A percentile compares a stretch with the other conserved stretches of the same genome.
Conservation (phyloP, 2,113 vertebrate genomes). For the Pygoscelis adeliae region DNA sequence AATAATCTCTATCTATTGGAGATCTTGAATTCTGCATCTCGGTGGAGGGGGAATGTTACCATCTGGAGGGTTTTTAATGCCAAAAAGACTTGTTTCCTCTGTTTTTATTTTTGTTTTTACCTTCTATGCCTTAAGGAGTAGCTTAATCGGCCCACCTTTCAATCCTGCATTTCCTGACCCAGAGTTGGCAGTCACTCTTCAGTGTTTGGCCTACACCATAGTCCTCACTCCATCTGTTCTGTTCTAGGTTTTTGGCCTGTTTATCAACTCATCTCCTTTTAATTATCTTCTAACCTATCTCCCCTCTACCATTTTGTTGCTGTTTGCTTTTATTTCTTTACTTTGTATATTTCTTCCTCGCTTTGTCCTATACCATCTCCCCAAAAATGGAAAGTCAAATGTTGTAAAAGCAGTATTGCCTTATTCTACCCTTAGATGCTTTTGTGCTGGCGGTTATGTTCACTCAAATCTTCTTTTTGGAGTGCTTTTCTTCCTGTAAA, state of each 20-base stretch:
- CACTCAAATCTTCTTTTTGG: neutral
- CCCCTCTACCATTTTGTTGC: neutral
- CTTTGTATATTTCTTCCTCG: neutral
- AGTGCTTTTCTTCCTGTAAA: neutral
- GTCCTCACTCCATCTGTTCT: slow-evolving; percentile 35
- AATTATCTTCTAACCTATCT: neutral
- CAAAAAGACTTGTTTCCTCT: slow-evolving; percentile 1
- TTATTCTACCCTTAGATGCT: neutral
- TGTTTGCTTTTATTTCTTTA: neutral
- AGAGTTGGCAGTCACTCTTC: neutral
- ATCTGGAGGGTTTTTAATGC: slow-evolving; percentile 47
- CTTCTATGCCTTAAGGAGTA: slow-evolving; percentile 25
- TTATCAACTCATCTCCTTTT: neutral
- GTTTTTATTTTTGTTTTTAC: slow-evolving; percentile 45
- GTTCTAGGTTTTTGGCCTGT: neutral
- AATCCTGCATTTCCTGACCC: neutral
- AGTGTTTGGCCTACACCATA: neutral
- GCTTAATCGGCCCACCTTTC: slow-evolving; percentile 6
- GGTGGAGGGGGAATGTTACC: neutral
- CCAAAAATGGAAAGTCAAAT: neutral
- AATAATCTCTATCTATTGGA: neutral
- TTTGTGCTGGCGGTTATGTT: neutral
- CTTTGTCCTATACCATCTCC: neutral
- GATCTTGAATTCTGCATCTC: neutral
- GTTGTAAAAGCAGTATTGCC: neutral